phyloP scores from a whole-genome alignment of 2,113 vertebrate species.

The Promerops cafer region DNA sequence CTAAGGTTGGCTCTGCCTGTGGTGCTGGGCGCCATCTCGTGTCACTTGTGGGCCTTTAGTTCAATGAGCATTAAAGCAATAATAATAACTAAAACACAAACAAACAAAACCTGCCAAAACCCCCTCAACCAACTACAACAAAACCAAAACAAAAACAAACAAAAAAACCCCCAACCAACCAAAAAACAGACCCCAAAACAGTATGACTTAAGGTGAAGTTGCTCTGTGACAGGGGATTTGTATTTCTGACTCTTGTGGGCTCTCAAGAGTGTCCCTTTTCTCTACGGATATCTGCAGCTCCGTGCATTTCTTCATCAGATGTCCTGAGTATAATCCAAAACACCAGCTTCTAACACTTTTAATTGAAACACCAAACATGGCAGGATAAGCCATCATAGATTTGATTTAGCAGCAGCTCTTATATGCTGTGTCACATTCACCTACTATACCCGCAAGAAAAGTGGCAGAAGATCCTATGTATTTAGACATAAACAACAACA shows the following conservation, averaged over 20 bases:
- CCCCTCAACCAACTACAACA: not conserved
- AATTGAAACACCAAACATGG: not conserved
- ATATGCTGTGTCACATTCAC: not conserved
- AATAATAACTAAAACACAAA: not conserved
- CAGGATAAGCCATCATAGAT: not conserved
- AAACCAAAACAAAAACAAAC: not conserved
- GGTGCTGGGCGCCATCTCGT: conserved; percentile 43
- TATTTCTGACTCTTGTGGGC: not conserved
- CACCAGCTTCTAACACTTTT: not conserved
- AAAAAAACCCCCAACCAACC: too few species aligned
- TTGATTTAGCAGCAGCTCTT: not conserved
- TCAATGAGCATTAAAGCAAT: not conserved
- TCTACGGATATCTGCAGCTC: not conserved
- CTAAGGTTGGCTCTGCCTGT: not conserved
- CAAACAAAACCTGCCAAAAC: not conserved
- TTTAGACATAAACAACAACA: not conserved
- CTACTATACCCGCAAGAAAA: not conserved
- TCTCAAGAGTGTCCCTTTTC: not conserved
- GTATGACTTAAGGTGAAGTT: not conserved
- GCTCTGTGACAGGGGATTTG: not conserved
- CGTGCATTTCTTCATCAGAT: fast-evolving
- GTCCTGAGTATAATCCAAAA: not conserved
- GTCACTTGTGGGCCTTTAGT: not conserved
- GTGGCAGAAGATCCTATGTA: not conserved
- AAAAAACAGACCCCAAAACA: not conserved